Evolutionary conservation across 2,888 invertebrate genomes (phyloP), one percentile per base, ranked within the genome.

Genomic region (Hirtodrosophila histrioides): DNA sequence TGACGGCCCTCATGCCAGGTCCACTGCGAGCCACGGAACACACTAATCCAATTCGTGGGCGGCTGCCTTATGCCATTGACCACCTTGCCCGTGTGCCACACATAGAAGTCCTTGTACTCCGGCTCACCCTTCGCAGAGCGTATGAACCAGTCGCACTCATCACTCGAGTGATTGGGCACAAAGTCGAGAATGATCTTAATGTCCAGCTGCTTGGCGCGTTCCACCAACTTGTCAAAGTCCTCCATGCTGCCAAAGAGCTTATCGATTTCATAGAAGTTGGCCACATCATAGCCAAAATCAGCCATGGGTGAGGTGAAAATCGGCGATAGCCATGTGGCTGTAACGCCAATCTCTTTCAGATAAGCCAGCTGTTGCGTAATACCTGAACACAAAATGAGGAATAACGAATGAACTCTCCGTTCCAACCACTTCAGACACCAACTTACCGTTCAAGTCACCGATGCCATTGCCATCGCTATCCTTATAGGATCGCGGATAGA

Each of bases 381-480:
- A 36, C 95, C 95, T 95, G 69, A n/a, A n/a, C 0, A 9, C 8
- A 27, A 9, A 12, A 10, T 31, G 31, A 6, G 7, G 3, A n/a
- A 6, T 0, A 0, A 6, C 0, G 4, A 35, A 6, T 5, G 0
- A 3, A 24, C 7, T 36, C n/a, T 8, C 0, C 5, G 3, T 9
- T 6, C 7, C 1, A 8, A 0, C 17, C 0, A 1, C 3, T 8
- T 3, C 4, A 12, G 8, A 0, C 0, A 2, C 0, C 0, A 4
- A 29, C 66, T 51, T 90, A 94, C 97, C 97, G 91, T 93, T 93
- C 10, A 98, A 92, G 91, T 98, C 98, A 0, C 98, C 98, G 17
- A 95, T 92, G 10, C 98, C 98, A 90, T 97, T 95, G 0, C 94
- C 95, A 90, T 96, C 92, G 49, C 94, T 94, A 90, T 98, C 98